phyloP scores from a whole-genome alignment of 2,888 invertebrate genomes.

The Pseudococcus viburni region DNA sequence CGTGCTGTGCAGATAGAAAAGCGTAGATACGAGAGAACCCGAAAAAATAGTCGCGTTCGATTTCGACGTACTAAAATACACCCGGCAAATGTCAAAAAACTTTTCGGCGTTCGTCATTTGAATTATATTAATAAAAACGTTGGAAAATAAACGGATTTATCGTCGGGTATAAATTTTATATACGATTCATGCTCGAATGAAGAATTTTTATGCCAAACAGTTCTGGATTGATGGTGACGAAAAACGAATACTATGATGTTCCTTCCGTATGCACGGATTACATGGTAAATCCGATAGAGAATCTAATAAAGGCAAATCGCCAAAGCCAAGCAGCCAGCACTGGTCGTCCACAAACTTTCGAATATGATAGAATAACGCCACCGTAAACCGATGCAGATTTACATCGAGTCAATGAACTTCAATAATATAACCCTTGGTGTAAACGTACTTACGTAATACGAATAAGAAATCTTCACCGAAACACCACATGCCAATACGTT shows the following conservation, averaged over 20 bases:
- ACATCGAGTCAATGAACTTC: constrained; percentile 46
- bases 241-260: neutral
- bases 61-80: neutral
- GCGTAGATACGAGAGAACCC: too few species aligned
- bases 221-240: constrained; percentile 39
- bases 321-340: constrained; percentile 37
- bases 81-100: constrained; percentile 15
- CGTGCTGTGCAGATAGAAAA: too few species aligned
- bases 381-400: constrained; percentile 41
- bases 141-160: constrained; percentile 63
- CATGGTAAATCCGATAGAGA: constrained; percentile 57
- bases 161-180: constrained; percentile 60
- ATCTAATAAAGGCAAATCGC: constrained; percentile 64
- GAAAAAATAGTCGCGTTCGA: too few species aligned
- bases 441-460: neutral
- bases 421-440: neutral
- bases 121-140: constrained; percentile 61
- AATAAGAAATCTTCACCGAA: constrained; percentile 21
- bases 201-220: constrained; percentile 39
- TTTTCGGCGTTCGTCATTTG: constrained; percentile 12
- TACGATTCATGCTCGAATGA: constrained; percentile 18
- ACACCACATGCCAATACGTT: constrained; percentile 24
- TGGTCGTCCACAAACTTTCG: constrained; percentile 35
- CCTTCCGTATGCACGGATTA: neutral
- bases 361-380: constrained; percentile 51